phyloP scores from a whole-genome alignment of 64 coral and sea anemone genomes.

The Porites lutea region DNA sequence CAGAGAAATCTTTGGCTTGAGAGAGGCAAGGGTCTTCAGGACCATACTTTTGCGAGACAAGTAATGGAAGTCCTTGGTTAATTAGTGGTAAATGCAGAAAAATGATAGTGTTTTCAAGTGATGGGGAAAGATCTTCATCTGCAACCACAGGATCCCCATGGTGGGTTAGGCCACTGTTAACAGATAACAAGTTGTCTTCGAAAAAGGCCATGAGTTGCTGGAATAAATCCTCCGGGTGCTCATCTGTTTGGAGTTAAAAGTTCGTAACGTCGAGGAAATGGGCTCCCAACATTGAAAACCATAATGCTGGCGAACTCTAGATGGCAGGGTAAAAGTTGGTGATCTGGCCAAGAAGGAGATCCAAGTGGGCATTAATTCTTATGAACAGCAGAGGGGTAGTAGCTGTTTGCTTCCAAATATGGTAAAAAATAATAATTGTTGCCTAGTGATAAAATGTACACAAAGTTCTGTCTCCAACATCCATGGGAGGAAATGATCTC shows the following conservation, averaged over 20 bases:
- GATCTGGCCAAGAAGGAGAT: constrained; percentile 31
- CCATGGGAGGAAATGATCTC: constrained; percentile 28
- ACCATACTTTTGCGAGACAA: constrained; percentile 51
- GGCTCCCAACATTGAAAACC: constrained; percentile 23
- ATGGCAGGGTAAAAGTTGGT: constrained; percentile 32
- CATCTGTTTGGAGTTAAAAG: not conserved
- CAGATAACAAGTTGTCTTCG: not conserved
- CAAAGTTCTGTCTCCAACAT: constrained; percentile 9
- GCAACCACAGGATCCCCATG: not conserved
- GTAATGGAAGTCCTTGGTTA: not conserved
- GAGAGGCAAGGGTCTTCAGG: constrained; percentile 29
- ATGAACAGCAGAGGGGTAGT: not conserved
- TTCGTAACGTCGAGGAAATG: not conserved
- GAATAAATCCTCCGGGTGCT: constrained; percentile 24
- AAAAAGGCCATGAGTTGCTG: constrained; percentile 27
- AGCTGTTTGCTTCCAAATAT: constrained; percentile 13
- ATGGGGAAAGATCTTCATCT: constrained; percentile 38
- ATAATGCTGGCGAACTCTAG: constrained; percentile 41
- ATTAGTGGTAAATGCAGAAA: constrained; percentile 18
- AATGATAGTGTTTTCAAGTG: constrained; percentile 27
- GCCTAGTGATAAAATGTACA: constrained; percentile 9
- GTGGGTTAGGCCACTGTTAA: not conserved
- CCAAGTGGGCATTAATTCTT: not conserved
- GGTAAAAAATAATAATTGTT: not conserved
- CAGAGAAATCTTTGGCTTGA: constrained; percentile 55